A percentile compares a stretch with the other conserved stretches of the same genome.
These are phyloP conservation scores for Stichodactyla mertensii DNA, from an alignment of 64 coral and sea anemone genomes.

Conservation along the genomic window DNA sequence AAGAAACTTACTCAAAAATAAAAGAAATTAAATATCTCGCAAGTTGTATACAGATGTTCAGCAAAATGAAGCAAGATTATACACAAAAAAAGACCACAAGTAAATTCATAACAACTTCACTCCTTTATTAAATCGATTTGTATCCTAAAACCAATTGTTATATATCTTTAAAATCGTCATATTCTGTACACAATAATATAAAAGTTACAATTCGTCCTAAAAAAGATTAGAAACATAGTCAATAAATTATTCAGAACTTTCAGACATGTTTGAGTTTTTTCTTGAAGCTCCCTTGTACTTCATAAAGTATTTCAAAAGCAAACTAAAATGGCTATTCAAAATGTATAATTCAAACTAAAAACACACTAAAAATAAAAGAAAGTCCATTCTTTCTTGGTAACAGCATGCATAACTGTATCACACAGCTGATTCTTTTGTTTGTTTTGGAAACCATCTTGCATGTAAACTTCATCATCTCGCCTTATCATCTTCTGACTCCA, in stretches of 20 bases:
- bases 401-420: background rate
- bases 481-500: constrained; percentile 76
- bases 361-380: background rate
- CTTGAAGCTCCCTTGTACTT: background rate
- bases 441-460: constrained; percentile 4
- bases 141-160: background rate
- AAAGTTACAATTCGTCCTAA: background rate
- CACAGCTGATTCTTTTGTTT: background rate
- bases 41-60: background rate
- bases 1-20: no score
- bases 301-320: background rate
- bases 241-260: background rate
- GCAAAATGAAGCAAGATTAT: no score
- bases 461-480: constrained; percentile 29
- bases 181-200: background rate
- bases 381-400: background rate
- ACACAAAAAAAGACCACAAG: background rate
- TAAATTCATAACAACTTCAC: constrained; percentile 4
- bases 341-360: background rate
- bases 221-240: background rate
- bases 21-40: no score
- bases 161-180: background rate
- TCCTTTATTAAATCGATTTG: constrained; percentile 14
- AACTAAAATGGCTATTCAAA: background rate
- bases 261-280: background rate